phyloP scores from a whole-genome alignment of 2,113 vertebrate genomes.

The Gymnobelideus leadbeateri region DNA sequence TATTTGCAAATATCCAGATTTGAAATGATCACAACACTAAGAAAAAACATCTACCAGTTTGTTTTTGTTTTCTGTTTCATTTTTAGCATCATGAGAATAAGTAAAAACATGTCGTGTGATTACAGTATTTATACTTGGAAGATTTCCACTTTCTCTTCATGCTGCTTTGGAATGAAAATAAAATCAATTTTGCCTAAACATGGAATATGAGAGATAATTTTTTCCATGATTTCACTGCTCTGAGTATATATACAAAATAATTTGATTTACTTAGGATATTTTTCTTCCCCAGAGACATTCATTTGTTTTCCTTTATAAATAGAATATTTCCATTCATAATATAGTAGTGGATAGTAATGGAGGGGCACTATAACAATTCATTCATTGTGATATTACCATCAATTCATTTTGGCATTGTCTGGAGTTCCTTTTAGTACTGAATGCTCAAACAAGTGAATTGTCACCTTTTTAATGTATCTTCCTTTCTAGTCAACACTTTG shows the following conservation, averaged over 20 bases:
- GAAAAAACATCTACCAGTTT: slow-evolving; percentile 18
- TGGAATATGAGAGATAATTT: slow-evolving; percentile 15
- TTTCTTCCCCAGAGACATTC: slow-evolving; percentile 34
- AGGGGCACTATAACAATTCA: slow-evolving; percentile 49
- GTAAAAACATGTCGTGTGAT: slow-evolving; percentile 46
- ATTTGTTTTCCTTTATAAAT: slow-evolving; percentile 52
- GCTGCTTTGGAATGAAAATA: slow-evolving; percentile 37
- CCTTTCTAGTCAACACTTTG: slow-evolving; percentile 72
- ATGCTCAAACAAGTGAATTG: slow-evolving; percentile 72
- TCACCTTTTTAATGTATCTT: slow-evolving; percentile 76
- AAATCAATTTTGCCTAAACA: slow-evolving; percentile 45
- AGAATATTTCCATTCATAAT: slow-evolving; percentile 65
- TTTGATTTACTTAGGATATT: slow-evolving; percentile 19
- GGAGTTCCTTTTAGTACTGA: slow-evolving; percentile 71
- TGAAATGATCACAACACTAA: slow-evolving; percentile 60
- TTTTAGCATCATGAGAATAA: slow-evolving; percentile 58
- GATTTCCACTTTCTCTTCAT: slow-evolving; percentile 13
- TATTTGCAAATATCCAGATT: slow-evolving; percentile 64
- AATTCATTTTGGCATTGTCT: slow-evolving; percentile 68
- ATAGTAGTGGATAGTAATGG: slow-evolving; percentile 57
- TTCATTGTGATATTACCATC: slow-evolving; percentile 63
- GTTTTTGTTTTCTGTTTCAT: slow-evolving; percentile 26
- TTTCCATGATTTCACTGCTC: slow-evolving; percentile 38
- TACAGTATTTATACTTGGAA: slow-evolving; percentile 32
- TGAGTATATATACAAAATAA: slow-evolving; percentile 27